Evolutionary conservation across 1,140 invertebrate species (phyloP), one percentile per base, ranked within the genome.

Genomic region (Helicoverpa armigera): DNA sequence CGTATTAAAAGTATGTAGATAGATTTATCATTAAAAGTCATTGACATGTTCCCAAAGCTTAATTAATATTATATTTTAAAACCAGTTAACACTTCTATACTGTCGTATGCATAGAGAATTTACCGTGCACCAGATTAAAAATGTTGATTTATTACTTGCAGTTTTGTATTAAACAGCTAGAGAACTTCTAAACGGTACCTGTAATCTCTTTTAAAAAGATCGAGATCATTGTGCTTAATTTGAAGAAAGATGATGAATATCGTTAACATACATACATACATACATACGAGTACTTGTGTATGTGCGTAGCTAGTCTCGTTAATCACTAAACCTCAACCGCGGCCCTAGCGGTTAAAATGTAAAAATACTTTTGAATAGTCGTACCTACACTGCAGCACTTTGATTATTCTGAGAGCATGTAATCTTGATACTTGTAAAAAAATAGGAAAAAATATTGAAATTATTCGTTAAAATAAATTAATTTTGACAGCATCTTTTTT

Each of bases 271-370:
- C 74, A 77, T 77, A 51, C 74, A 77, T 77, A 51, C 23, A 77
- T 77, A 51, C 23, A 23, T 23, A 23, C 23, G 54, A 48, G 31
- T 74, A 9, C 11, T 2, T 1, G 23, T 43, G 35, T 43, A 74
- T 82, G 80, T 77, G 35, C 60, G 56, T 58, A 74, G 63, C 75
- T 67, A 83, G 74, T 73, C 81, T 86, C 81, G 82, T 83, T 83
- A 82, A 31, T 78, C 29, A 56, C 54, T 60, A 69, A 79, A 70
- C 76, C 35, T 50, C 63, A 79, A 79, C 13, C 23, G 16, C 18
- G 35, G 74, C 48, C 23, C 48, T 77, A 77, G 58, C 43, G 43
- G 60, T 77, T 54, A 11, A 14, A 43, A 43, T 43, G 35, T 43
- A 53, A 4, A 11, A 29, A 65, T 53, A 77, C 9, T 43, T 29